These are phyloP conservation scores for Caenorhabditis japonica DNA, from an alignment of 2,888 invertebrate species.

Conservation along the genomic window DNA sequence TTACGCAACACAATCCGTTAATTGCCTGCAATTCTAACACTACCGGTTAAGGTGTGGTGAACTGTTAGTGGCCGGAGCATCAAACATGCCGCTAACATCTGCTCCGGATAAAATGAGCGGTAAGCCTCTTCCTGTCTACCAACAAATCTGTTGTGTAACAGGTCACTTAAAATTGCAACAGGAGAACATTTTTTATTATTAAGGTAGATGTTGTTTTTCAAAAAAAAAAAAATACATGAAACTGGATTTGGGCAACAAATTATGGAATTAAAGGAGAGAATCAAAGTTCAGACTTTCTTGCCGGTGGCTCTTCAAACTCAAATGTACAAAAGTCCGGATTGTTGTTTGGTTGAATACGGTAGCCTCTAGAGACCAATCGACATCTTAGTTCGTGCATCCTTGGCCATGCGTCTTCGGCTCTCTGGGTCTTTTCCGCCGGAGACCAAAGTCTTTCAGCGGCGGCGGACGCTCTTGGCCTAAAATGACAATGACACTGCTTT, in stretches of 20 bases:
- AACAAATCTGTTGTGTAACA: constrained; percentile 19
- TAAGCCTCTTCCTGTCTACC: constrained; percentile 29
- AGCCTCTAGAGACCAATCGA: constrained; percentile 83
- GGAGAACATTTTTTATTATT: background rate
- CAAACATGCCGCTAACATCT: constrained; percentile 39
- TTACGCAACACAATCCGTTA: constrained; percentile 49
- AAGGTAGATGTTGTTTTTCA: background rate
- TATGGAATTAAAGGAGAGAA: background rate
- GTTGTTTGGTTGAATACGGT: constrained; percentile 65
- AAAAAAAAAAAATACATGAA: no score
- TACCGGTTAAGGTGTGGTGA: background rate
- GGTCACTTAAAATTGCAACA: background rate
- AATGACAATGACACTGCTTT: constrained; percentile 6
- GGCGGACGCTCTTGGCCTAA: constrained; percentile 86
- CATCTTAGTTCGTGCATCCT: constrained; percentile 85
- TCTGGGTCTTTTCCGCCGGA: constrained; percentile 77
- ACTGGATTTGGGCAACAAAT: constrained; percentile 14
- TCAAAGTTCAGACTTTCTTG: constrained; percentile 31
- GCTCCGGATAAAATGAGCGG: constrained; percentile 6
- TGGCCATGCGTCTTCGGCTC: constrained; percentile 80
- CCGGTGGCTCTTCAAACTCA: constrained; percentile 61
- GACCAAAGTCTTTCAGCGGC: constrained; percentile 90
- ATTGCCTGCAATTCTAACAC: constrained; percentile 42
- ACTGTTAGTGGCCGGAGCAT: constrained; percentile 1
- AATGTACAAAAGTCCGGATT: constrained; percentile 67